A percentile compares a stretch with the other conserved stretches of the same genome.
Evolutionary conservation across 1,140 invertebrate genomes (phyloP).

Genomic region (Forficula auricularia): DNA sequence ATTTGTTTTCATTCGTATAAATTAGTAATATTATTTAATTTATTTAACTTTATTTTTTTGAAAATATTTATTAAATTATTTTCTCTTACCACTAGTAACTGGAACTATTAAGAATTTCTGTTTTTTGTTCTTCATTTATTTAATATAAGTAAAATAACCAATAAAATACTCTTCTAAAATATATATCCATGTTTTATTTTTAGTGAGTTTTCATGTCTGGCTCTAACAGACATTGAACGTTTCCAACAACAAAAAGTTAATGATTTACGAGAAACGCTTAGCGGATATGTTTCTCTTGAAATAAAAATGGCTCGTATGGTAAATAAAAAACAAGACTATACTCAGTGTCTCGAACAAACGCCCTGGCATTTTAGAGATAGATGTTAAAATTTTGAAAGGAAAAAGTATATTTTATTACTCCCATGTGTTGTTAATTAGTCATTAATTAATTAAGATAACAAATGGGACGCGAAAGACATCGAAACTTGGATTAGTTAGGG

Average conservation of each 20-base stretch:
- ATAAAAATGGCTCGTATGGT: constrained; percentile 69
- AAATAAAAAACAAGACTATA: constrained; percentile 11
- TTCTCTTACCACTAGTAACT: too few species aligned
- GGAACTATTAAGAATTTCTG: too few species aligned
- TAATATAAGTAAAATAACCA: too few species aligned
- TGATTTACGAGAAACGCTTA: constrained; percentile 58
- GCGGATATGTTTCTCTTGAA: constrained; percentile 55
- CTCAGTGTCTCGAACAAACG: not conserved
- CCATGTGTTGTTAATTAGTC: constrained; percentile 2
- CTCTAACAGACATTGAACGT: constrained; percentile 51
- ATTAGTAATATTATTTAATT: too few species aligned
- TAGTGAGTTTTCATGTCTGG: constrained; percentile 54
- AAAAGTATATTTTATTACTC: constrained; percentile 7
- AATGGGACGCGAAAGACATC: constrained; percentile 2
- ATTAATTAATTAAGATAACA: constrained; percentile 1
- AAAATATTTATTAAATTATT: too few species aligned
- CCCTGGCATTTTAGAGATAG: not conserved
- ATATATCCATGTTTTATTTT: constrained; percentile 20
- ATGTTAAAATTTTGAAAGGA: not conserved
- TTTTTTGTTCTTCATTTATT: too few species aligned
- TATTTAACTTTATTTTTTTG: too few species aligned
- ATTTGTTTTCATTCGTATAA: not conserved
- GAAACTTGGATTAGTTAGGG: too few species aligned
- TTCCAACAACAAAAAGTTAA: constrained; percentile 61
- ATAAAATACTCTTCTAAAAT: too few species aligned